phyloP scores from a whole-genome alignment of 2,797 vertebrate genomes.

The Microtus californicus region DNA sequence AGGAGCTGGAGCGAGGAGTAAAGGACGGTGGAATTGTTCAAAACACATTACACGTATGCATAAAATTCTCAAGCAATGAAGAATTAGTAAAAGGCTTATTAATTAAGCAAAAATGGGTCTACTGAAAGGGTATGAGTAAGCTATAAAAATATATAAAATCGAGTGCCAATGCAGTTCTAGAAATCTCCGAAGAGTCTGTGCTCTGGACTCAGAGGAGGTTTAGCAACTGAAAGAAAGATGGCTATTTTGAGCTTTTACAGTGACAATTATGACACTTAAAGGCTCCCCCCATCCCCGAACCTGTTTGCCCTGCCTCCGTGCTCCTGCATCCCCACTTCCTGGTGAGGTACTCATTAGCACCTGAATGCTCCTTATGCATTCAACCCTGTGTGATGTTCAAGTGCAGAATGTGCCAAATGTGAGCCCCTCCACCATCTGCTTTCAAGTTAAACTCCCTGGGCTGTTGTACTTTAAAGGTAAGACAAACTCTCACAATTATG shows the following conservation, averaged over 20 bases:
- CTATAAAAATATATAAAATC: background rate
- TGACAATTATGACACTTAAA: background rate
- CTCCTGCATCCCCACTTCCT: background rate
- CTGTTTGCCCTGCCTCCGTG: background rate
- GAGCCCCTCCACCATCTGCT: conserved; percentile 61
- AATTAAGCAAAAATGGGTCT: background rate
- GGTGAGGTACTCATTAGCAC: background rate
- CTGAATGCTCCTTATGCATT: conserved; percentile 23
- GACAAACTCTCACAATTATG: conserved; percentile 66
- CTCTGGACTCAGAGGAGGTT: conserved; percentile 1
- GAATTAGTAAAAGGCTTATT: background rate
- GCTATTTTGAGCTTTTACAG: background rate
- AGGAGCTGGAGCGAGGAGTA: background rate
- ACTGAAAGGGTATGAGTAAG: background rate
- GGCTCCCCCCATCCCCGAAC: background rate
- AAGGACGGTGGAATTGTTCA: background rate
- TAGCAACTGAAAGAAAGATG: conserved; percentile 22
- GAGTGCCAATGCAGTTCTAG: background rate
- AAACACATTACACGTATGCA: background rate
- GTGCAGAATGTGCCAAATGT: background rate
- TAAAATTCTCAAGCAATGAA: background rate
- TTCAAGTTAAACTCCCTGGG: conserved; percentile 55
- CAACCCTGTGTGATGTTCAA: conserved; percentile 48
- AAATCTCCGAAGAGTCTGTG: background rate
- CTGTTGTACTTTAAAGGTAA: conserved; percentile 55